phyloP scores from a whole-genome alignment of 2,888 invertebrate genomes.

The Boloria selene region DNA sequence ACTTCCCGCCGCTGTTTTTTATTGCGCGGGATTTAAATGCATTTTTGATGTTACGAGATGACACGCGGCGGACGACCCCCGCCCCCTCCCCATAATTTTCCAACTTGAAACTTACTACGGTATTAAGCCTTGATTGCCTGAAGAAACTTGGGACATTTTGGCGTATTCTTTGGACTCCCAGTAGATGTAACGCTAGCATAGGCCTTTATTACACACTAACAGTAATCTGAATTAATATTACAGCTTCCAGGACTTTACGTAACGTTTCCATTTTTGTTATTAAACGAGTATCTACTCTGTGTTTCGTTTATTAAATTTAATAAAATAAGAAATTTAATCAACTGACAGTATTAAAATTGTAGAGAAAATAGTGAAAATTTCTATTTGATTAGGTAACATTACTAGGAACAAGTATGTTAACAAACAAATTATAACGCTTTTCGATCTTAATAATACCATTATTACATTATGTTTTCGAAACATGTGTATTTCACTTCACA shows the following conservation, averaged over 20 bases:
- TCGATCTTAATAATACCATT: constrained; percentile 34
- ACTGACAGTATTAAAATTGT: no score
- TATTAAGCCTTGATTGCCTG: constrained; percentile 83
- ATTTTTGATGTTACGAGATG: constrained; percentile 84
- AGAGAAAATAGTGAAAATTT: no score
- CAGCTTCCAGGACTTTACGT: constrained; percentile 47
- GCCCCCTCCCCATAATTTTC: constrained; percentile 77
- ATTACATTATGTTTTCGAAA: constrained; percentile 23
- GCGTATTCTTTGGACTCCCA: constrained; percentile 80
- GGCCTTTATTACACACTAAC: constrained; percentile 76
- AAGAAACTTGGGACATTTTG: constrained; percentile 82
- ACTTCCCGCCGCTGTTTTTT: constrained; percentile 80
- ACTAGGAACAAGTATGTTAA: no score
- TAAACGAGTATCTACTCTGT: no score
- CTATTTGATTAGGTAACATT: no score
- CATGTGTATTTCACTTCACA: constrained; percentile 20
- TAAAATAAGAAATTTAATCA: no score
- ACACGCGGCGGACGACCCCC: constrained; percentile 78
- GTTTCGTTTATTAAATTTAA: no score
- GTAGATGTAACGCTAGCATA: constrained; percentile 75
- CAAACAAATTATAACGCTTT: constrained; percentile 33
- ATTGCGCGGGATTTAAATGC: constrained; percentile 83
- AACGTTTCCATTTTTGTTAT: no score
- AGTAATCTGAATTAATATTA: constrained; percentile 74
- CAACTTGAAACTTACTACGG: constrained; percentile 82